Evolutionary conservation across 2,113 vertebrate species (phyloP).

Genomic region (Carollia perspicillata): DNA sequence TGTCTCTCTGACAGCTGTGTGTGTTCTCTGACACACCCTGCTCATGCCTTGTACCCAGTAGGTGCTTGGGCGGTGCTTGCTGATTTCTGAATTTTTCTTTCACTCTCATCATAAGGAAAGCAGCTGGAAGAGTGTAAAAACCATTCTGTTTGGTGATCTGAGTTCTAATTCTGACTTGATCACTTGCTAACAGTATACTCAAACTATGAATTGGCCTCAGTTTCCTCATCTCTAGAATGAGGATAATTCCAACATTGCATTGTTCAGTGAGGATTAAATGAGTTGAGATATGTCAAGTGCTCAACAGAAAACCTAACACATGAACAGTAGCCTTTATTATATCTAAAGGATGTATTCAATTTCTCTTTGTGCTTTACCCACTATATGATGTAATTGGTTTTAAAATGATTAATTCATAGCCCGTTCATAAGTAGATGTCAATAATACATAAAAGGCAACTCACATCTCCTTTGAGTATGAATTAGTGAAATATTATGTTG

Average conservation of each 20-base stretch:
- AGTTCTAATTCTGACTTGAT: not conserved
- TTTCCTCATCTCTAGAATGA: not conserved
- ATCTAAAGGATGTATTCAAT: not conserved
- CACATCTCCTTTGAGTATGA: not conserved
- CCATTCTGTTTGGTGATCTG: not conserved
- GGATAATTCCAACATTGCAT: not conserved
- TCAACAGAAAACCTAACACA: not conserved
- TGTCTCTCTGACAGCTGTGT: not conserved
- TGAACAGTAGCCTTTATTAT: not conserved
- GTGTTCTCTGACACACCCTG: not conserved
- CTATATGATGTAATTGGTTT: not conserved
- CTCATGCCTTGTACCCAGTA: not conserved
- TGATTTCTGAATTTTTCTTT: not conserved
- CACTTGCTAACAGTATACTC: not conserved
- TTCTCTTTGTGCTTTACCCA: not conserved
- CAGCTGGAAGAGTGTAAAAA: not conserved
- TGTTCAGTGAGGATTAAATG: slow-evolving; percentile 6
- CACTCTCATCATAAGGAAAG: not conserved
- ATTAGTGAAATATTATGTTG: not conserved
- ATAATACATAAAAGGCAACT: not conserved
- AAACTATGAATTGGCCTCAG: not conserved
- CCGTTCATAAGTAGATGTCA: not conserved
- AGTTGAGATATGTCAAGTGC: not conserved
- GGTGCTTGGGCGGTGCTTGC: not conserved
- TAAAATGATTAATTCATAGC: not conserved